These are phyloP conservation scores for Leptoclinus maculatus DNA, from an alignment of 2,797 vertebrate genomes.

Conservation along the genomic window DNA sequence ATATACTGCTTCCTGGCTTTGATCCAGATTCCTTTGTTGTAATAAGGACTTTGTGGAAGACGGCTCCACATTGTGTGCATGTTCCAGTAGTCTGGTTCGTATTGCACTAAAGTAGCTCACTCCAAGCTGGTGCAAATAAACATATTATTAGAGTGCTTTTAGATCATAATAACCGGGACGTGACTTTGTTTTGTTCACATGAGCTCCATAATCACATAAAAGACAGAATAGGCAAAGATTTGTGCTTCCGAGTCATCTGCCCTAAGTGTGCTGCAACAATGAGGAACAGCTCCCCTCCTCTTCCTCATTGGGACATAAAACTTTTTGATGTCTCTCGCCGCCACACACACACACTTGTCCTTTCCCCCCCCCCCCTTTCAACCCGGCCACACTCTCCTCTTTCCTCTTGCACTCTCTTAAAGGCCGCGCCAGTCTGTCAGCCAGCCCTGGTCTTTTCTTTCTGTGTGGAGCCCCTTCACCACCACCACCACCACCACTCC, in stretches of 20 bases:
- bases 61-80: too few relatives aligned
- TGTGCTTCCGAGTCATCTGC: conserved; percentile 69
- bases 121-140: background rate
- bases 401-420: conserved; percentile 67
- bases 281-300: conserved; percentile 59
- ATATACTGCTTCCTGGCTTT: too few relatives aligned
- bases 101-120: too few relatives aligned
- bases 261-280: conserved; percentile 83
- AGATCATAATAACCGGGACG: too few relatives aligned
- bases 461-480: conserved; percentile 18
- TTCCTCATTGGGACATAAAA: conserved; percentile 60
- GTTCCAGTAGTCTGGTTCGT: too few relatives aligned
- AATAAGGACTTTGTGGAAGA: too few relatives aligned
- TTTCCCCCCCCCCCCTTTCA: conserved; percentile 35
- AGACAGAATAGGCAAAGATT: conserved; percentile 47
- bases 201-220: conserved; percentile 2
- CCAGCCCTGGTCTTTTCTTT: conserved; percentile 68
- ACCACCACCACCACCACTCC: conserved; percentile 15
- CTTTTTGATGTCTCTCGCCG: conserved; percentile 60
- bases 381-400: conserved; percentile 56
- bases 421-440: conserved; percentile 71
- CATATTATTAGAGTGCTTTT: background rate
- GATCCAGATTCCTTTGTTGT: too few relatives aligned
- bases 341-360: conserved; percentile 33
- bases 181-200: background rate